Conservation (phyloP, 1,140 invertebrate species). For the Metopolophium dirhodum region DNA sequence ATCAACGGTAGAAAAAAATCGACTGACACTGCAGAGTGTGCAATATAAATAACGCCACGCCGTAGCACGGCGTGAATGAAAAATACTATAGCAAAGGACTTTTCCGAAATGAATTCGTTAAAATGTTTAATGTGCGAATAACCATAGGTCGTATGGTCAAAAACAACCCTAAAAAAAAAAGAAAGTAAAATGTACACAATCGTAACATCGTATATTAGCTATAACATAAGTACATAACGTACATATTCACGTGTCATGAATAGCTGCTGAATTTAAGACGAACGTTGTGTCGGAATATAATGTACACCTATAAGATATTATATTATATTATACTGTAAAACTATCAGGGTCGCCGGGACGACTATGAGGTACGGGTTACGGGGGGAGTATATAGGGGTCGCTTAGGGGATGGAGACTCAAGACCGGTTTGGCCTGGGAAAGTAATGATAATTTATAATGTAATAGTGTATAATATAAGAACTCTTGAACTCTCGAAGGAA, state of each 20-base stretch:
- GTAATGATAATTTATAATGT: background rate
- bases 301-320: background rate
- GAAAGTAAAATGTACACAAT: background rate
- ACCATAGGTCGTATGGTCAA: background rate
- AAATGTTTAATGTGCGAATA: background rate
- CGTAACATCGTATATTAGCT: background rate
- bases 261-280: background rate
- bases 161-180: background rate
- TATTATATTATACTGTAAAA: background rate
- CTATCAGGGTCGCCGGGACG: background rate
- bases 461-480: background rate
- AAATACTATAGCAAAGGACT: background rate
- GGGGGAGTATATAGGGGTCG: background rate
- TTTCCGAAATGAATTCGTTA: background rate
- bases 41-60: background rate
- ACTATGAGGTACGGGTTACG: background rate
- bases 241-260: background rate
- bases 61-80: background rate
- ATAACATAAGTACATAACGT: background rate
- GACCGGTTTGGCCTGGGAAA: constrained; percentile 44
- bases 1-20: background rate
- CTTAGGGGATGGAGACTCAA: background rate
- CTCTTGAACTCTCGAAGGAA: background rate
- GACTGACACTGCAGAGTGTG: background rate
- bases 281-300: background rate